These are phyloP conservation scores for Erebia aethiops DNA, from an alignment of 2,888 invertebrate species.

Conservation along the genomic window DNA sequence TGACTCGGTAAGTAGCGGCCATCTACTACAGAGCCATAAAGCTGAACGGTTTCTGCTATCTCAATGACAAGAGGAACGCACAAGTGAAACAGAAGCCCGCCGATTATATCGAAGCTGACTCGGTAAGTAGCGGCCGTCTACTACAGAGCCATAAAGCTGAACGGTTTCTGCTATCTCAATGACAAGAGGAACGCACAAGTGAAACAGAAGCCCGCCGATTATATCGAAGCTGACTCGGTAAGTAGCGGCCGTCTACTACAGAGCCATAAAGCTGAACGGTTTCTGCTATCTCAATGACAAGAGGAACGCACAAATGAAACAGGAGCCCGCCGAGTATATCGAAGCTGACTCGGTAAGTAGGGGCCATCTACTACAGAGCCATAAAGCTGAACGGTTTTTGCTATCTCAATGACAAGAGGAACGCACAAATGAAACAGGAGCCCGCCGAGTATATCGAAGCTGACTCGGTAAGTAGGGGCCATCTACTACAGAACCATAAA, in stretches of 20 bases:
- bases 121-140: slow-evolving; percentile 50
- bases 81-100: slow-evolving; percentile 71
- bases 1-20: slow-evolving; percentile 57
- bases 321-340: slow-evolving; percentile 65
- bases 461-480: slow-evolving; percentile 57
- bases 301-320: slow-evolving; percentile 74
- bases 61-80: slow-evolving; percentile 87
- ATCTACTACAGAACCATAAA: too few species aligned
- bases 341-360: slow-evolving; percentile 65
- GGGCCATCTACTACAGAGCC: background rate
- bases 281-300: slow-evolving; percentile 67
- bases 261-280: too few species aligned
- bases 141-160: too few species aligned
- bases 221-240: slow-evolving; percentile 67
- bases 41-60: slow-evolving; percentile 90
- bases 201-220: slow-evolving; percentile 69
- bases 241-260: slow-evolving; percentile 30
- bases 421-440: slow-evolving; percentile 71
- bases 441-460: slow-evolving; percentile 63
- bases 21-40: slow-evolving; percentile 88
- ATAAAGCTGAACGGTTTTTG: too few species aligned
- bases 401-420: slow-evolving; percentile 77
- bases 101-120: slow-evolving; percentile 66
- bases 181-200: slow-evolving; percentile 83
- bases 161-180: too few species aligned